phyloP scores from a whole-genome alignment of 2,888 invertebrate genomes.

The Cosmopolites sordidus region DNA sequence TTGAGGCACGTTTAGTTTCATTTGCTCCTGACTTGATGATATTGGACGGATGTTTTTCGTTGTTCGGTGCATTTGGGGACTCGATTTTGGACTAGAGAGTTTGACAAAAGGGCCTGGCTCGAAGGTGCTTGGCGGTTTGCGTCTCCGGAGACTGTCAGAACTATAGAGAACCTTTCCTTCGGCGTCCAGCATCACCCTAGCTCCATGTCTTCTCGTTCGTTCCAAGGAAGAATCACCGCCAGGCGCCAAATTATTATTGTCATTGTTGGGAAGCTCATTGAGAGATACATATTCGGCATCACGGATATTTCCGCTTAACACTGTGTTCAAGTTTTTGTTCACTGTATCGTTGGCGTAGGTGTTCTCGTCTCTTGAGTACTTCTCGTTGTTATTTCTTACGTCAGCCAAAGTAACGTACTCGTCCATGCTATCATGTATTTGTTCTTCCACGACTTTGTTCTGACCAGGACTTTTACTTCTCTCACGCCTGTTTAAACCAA shows the following conservation, averaged over 20 bases:
- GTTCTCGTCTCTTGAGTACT: constrained; percentile 39
- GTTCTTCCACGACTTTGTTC: constrained; percentile 40
- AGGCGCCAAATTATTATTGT: constrained; percentile 31
- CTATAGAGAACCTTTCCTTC: constrained; percentile 85
- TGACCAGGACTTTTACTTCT: constrained; percentile 53
- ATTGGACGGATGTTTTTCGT: constrained; percentile 49
- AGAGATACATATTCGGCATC: constrained; percentile 77
- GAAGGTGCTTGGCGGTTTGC: constrained; percentile 78
- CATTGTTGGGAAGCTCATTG: constrained; percentile 64
- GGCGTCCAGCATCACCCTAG: constrained; percentile 77
- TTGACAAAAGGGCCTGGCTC: constrained; percentile 84
- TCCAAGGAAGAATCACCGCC: constrained; percentile 49
- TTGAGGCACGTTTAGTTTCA: constrained; percentile 30
- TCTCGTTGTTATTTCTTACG: constrained; percentile 73
- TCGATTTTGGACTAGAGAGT: constrained; percentile 52
- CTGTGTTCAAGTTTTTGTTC: constrained; percentile 58
- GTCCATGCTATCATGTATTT: constrained; percentile 55
- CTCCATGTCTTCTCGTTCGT: constrained; percentile 60
- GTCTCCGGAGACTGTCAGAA: constrained; percentile 76
- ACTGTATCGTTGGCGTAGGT: constrained; percentile 65
- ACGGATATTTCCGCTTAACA: constrained; percentile 56
- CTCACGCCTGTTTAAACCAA: constrained; percentile 32
- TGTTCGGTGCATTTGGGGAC: constrained; percentile 51
- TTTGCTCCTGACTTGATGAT: constrained; percentile 27
- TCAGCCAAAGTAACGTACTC: constrained; percentile 86